Percentiles rank a stretch among this genome's conserved stretches.
phyloP scores from a whole-genome alignment of 2,888 invertebrate species.

The Selenia dentaria region DNA sequence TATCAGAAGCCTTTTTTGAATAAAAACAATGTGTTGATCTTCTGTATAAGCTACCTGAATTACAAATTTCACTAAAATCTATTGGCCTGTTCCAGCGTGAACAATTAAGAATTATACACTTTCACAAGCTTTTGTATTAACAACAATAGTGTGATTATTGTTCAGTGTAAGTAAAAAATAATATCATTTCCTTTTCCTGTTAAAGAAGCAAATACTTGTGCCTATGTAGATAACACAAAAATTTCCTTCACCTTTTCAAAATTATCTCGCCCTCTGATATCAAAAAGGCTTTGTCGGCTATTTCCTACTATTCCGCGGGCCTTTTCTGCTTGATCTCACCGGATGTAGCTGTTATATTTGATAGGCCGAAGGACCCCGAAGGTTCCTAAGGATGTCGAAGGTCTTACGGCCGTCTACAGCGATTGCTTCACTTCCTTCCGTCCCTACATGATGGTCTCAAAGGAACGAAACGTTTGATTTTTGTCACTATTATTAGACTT shows the following conservation, averaged over 20 bases:
- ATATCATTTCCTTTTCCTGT: no score
- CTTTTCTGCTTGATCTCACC: slow-evolving; percentile 14
- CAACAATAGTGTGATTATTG: no score
- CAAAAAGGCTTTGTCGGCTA: slow-evolving; percentile 12
- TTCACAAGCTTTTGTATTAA: no score
- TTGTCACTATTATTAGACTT: slow-evolving; percentile 1
- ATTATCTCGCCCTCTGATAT: slow-evolving; percentile 5
- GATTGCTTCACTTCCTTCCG: slow-evolving; percentile 18
- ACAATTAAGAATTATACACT: no score
- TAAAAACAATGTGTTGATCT: no score
- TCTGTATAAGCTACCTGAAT: no score
- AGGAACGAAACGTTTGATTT: slow-evolving; percentile 13
- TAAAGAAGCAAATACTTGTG: no score
- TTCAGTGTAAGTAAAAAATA: no score
- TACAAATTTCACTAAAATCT: no score
- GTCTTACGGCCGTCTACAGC: slow-evolving; percentile 4
- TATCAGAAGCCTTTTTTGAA: no score
- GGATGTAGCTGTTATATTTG: slow-evolving; percentile 20
- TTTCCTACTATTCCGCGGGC: slow-evolving; percentile 2
- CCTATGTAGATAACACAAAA: no score
- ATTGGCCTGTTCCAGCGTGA: no score
- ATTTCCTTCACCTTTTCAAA: slow-evolving; percentile 4
- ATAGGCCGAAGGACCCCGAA: slow-evolving; percentile 11
- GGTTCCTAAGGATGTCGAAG: neutral
- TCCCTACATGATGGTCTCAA: slow-evolving; percentile 5